phyloP scores from a whole-genome alignment of 1,140 invertebrate genomes.

The Drosophila asahinai region DNA sequence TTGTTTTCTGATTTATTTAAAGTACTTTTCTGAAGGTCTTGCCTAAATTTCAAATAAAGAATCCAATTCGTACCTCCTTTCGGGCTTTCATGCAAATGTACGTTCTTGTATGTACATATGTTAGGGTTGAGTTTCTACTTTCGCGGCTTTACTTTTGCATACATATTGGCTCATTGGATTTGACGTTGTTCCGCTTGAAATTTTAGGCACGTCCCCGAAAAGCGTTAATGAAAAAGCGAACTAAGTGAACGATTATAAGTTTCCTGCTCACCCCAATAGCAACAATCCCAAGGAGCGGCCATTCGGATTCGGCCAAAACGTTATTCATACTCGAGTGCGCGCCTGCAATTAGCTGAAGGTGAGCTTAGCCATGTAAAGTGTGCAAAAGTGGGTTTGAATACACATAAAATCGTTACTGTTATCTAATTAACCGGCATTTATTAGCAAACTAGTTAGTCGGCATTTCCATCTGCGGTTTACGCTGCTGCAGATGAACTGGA shows the following conservation, averaged over 20 bases:
- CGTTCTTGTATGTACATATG: constrained; percentile 24
- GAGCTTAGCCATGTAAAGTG: constrained; percentile 11
- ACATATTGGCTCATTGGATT: constrained; percentile 33
- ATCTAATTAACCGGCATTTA: constrained; percentile 23
- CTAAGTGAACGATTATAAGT: constrained; percentile 48
- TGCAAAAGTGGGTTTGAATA: constrained; percentile 27
- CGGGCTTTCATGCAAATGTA: constrained; percentile 6
- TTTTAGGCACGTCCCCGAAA: constrained; percentile 34
- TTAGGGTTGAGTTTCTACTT: constrained; percentile 8
- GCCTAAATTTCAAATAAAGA: not conserved
- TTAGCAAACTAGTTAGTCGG: constrained; percentile 31
- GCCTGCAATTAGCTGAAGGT: constrained; percentile 30
- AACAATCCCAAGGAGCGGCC: constrained; percentile 31
- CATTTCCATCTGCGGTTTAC: constrained; percentile 1
- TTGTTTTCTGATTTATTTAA: not conserved
- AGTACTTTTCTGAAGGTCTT: constrained; percentile 8
- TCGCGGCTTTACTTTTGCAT: constrained; percentile 6
- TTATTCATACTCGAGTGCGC: constrained; percentile 12
- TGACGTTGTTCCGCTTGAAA: constrained; percentile 18
- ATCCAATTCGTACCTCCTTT: not conserved
- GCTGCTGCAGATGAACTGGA: not conserved
- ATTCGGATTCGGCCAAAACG: constrained; percentile 14
- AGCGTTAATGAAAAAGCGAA: constrained; percentile 39
- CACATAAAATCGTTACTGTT: constrained; percentile 7
- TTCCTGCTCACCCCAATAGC: constrained; percentile 20